Evolutionary conservation across 2,113 vertebrate species (phyloP).

Genomic region (Scomber japonicus): DNA sequence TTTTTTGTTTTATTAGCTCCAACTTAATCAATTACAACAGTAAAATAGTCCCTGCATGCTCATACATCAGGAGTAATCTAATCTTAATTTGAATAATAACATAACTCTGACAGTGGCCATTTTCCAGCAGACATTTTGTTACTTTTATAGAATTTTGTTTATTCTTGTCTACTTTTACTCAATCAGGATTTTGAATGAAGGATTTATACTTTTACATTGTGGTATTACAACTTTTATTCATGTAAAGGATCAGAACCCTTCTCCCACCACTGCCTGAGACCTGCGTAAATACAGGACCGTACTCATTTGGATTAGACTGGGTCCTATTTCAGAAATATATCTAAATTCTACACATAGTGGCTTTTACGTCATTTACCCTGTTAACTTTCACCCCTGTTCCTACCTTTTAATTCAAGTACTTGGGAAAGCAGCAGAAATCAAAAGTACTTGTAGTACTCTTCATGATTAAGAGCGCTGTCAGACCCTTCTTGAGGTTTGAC

Average conservation of each 20-base stretch:
- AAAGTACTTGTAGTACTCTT: conserved; percentile 9
- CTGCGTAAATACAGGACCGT: neutral
- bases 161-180: neutral
- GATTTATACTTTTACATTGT: neutral
- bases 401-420: conserved; percentile 67
- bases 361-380: conserved; percentile 64
- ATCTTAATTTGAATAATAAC: too few relatives aligned
- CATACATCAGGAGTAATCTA: too few relatives aligned
- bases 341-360: conserved; percentile 40
- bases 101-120: too few relatives aligned
- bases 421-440: conserved; percentile 52
- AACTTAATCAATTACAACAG: too few relatives aligned
- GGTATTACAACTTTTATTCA: neutral
- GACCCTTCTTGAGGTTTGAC: neutral
- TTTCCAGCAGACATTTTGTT: too few relatives aligned
- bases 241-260: neutral
- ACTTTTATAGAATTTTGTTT: neutral
- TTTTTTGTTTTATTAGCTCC: too few relatives aligned
- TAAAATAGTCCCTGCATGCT: too few relatives aligned
- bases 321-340: neutral
- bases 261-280: neutral
- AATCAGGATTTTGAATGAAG: neutral
- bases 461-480: conserved; percentile 2
- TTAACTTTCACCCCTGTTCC: conserved; percentile 42
- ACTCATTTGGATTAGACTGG: neutral